A percentile compares a stretch with the other conserved stretches of the same genome.
These are phyloP conservation scores for Erebia aethiops DNA, from an alignment of 2,888 invertebrate genomes.

Conservation along the genomic window DNA sequence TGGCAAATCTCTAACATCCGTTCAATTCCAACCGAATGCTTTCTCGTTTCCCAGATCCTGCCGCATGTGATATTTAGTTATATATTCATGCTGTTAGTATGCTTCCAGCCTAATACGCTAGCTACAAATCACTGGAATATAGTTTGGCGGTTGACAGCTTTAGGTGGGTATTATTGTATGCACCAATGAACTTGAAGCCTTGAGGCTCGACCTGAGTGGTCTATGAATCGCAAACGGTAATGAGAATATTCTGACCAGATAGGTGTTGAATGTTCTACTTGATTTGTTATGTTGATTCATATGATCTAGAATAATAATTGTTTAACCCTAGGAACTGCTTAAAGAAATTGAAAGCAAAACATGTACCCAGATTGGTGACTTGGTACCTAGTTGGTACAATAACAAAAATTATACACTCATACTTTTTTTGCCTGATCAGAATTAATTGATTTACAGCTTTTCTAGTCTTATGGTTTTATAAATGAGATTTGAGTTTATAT, in stretches of 20 bases:
- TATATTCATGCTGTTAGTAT: background rate
- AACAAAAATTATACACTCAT: no score
- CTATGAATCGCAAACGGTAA: slow-evolving; percentile 14
- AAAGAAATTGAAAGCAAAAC: no score
- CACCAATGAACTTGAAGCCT: background rate
- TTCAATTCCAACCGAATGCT: no score
- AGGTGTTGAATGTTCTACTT: background rate
- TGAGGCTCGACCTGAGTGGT: slow-evolving; percentile 10
- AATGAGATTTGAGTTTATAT: no score
- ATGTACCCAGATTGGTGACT: no score
- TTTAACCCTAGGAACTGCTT: no score
- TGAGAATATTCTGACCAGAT: no score
- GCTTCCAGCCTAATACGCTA: background rate
- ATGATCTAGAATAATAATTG: background rate
- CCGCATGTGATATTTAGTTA: background rate
- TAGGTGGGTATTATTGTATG: slow-evolving; percentile 20
- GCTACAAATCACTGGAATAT: slow-evolving; percentile 19
- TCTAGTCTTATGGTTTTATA: no score
- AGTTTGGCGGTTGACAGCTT: slow-evolving; percentile 22
- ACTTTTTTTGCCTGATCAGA: no score
- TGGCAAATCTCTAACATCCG: no score
- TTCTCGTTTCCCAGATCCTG: background rate
- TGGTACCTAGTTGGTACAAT: no score
- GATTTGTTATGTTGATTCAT: background rate
- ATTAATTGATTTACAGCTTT: no score